Conservation (phyloP, 2,797 vertebrate species). For the Tenualosa ilisha region DNA sequence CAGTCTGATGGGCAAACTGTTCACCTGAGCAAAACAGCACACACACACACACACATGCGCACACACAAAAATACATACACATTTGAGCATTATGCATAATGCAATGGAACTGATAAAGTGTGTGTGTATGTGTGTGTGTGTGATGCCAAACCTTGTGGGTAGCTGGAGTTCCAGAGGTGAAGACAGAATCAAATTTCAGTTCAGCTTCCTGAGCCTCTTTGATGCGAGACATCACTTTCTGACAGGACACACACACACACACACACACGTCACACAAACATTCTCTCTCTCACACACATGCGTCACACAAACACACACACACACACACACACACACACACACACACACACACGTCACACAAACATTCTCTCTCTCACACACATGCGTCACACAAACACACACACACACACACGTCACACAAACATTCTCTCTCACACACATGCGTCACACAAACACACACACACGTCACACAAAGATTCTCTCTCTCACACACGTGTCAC, state of each 20-base stretch:
- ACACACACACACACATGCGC: slow-evolving; percentile 24
- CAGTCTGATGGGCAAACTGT: slow-evolving; percentile 79
- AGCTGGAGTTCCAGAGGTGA: slow-evolving; percentile 56
- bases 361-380: neutral
- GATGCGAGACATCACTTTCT: slow-evolving; percentile 71
- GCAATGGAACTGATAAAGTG: no score
- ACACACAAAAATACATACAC: slow-evolving; percentile 32
- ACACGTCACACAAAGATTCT: no score
- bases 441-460: no score
- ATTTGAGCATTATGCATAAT: neutral
- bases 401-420: no score
- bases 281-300: neutral
- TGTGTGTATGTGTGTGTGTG: neutral
- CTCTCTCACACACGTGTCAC: no score
- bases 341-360: no score
- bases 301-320: no score
- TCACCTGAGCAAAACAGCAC: slow-evolving; percentile 64
- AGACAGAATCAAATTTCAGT: slow-evolving; percentile 61
- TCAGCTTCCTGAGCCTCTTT: slow-evolving; percentile 63
- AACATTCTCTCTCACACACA: no score
- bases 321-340: no score
- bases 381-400: no score
- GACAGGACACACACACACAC: slow-evolving; percentile 27
- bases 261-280: neutral
- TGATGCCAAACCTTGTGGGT: slow-evolving; percentile 57